Conservation (phyloP, 2,113 vertebrate species). For the Thermophis baileyi region DNA sequence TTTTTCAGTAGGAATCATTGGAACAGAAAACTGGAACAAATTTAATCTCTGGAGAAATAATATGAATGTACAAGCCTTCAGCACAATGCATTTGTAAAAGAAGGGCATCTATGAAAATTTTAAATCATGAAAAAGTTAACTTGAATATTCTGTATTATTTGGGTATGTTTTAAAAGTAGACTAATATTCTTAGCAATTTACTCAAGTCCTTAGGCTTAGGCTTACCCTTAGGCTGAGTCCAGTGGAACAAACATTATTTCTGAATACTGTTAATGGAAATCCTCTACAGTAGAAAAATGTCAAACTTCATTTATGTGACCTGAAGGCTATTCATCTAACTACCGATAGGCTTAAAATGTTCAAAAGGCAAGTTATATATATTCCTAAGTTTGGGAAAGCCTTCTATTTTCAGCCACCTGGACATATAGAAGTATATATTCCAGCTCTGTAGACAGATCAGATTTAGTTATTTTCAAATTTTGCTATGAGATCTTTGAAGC, state of each 20-base stretch:
- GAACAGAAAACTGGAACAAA: neutral
- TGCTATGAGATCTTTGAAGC: neutral
- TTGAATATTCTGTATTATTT: constrained; percentile 44
- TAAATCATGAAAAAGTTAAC: constrained; percentile 43
- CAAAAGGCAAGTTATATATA: neutral
- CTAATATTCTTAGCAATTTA: constrained; percentile 49
- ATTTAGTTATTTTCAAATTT: neutral
- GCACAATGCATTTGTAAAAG: constrained; percentile 15
- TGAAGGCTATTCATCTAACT: neutral
- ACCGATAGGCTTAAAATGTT: neutral
- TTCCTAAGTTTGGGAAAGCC: neutral
- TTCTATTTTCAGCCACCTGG: neutral
- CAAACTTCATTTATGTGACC: neutral
- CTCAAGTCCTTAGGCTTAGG: constrained; percentile 25
- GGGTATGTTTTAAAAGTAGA: constrained; percentile 39
- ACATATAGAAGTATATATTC: neutral
- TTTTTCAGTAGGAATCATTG: neutral
- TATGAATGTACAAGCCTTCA: constrained; percentile 51
- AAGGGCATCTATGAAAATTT: constrained; percentile 25
- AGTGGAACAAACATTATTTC: constrained; percentile 35
- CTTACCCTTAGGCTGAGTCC: constrained; percentile 42
- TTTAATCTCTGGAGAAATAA: constrained; percentile 33
- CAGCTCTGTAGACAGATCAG: neutral
- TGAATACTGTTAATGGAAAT: constrained; percentile 50
- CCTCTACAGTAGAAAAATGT: neutral